Base-by-base conservation (phyloP, 2,113 vertebrate genomes). In the Austrofundulus limnaeus region DNA sequence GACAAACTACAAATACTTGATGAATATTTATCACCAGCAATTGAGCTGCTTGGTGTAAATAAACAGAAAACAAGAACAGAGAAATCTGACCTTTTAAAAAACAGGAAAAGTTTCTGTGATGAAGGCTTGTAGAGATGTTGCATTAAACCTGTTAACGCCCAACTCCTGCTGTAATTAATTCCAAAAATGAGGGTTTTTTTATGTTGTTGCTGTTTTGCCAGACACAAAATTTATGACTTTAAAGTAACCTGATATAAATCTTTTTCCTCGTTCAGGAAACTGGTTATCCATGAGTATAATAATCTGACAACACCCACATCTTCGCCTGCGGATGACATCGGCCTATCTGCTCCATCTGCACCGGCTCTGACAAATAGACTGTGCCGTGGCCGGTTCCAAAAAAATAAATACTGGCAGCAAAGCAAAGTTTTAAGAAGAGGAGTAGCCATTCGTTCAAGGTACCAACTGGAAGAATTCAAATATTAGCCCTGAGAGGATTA, bases 41-140 rank as follows among this genome's bases (percentile, higher is more conserved):
- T 1, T 54, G 3, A 41, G 39, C 17, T 52, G 11, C 9, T 21
- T 47, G 42, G 37, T 4, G 28, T 15, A 19, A 59, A 43, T 24
- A 39, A 21, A 9, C 19, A 55, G 42, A 14, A 48, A 17, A 12
- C 8, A 15, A 19, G 12, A 7, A 15, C 4, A 39, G 7, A n/a
- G 28, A 57, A 7, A 28, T 61, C 16, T 59, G 13, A 37, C 24
- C n/a, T 50, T 61, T 59, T n/a, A 19, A 20, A 13, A 48, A 13
- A 21, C 34, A n/a, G 28, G 14, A 47, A 58, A 10, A 31, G 10
- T 11, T 11, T 45, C 28, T n/a, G 37, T 23, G 28, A 17, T 55
- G 49, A 54, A 62, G 4, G 31, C 51, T 8, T 17, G 42, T 17
- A 43, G 21, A 28, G 11, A 51, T 19, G 5, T 19, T 14, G 13